Evolutionary conservation across 2,113 vertebrate genomes (phyloP), one percentile per base, ranked within the genome.

Genomic region (Brachyistius frenatus): DNA sequence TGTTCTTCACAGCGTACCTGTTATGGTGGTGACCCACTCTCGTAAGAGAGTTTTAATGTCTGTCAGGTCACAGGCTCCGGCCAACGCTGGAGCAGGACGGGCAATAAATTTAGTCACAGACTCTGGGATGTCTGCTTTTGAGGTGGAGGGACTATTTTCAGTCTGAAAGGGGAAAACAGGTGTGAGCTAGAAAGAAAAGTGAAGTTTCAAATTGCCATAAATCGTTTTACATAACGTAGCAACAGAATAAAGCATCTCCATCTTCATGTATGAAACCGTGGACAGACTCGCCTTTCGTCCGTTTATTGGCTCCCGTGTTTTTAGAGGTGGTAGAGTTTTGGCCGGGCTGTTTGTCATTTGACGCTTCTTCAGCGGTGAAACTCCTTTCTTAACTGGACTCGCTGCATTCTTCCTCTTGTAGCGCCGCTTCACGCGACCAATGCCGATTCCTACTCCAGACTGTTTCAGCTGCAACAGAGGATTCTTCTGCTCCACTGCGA

Each of bases 11-110:
- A 15, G 15, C 5, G 6, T 91, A 95, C 94, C 94, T 70, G 94
- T 88, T 84, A 99, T 98, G 16, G 96, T 98, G 47, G 98, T 98
- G 91, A 99, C 97, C 98, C 98, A 99, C 62, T 99, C 98, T 76
- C 92, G 95, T 41, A 99, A 84, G 74, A 99, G 88, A 0, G 93
- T 96, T 91, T 97, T 97, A 53, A 99, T 96, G 46, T 99, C 98
- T 0, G 69, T 94, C 78, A 98, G 94, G n/a, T 99, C 96, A 16
- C 94, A 95, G 47, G 98, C 98, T 85, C 98, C 98, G 0, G 97
- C 98, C 1, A 99, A 85, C 30, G 96, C 94, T 37, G 98, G 97
- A 54, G 94, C 88, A 1, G 92, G 95, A 0, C 95, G 94, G 78
- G 92, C 87, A 8, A 62, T 73, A 0, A 79, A 69, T 76, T 90